These are phyloP conservation scores for Amphibalanus amphitrite DNA, from an alignment of 1,140 invertebrate genomes.

Conservation along the genomic window DNA sequence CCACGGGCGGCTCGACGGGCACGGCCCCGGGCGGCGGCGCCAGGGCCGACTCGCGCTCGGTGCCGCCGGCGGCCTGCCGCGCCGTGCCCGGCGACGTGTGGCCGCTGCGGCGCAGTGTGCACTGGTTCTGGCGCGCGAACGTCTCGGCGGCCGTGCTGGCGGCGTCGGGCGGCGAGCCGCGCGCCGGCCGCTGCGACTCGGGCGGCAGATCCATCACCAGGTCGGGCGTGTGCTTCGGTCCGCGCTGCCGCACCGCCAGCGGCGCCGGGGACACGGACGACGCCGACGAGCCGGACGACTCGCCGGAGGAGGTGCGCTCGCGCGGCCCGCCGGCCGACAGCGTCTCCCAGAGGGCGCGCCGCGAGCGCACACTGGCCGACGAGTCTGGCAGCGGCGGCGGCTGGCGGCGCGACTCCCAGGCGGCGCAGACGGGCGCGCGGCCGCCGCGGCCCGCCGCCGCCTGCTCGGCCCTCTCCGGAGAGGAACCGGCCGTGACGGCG, in stretches of 20 bases:
- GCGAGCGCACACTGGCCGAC: neutral
- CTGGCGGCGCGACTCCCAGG: neutral
- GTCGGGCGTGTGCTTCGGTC: slow-evolving; percentile 58
- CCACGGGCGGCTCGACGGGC: neutral
- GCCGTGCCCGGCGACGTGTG: neutral
- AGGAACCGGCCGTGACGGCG: no score
- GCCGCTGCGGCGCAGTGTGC: slow-evolving; percentile 35
- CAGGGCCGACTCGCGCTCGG: neutral
- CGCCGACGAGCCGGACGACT: no score
- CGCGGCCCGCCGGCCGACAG: no score
- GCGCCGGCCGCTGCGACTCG: slow-evolving; percentile 13
- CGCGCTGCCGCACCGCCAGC: slow-evolving; percentile 19
- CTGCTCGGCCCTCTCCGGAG: neutral
- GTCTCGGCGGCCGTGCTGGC: slow-evolving; percentile 51
- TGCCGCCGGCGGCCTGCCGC: no score
- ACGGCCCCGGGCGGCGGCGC: neutral
- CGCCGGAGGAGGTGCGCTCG: no score
- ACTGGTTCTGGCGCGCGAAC: slow-evolving; percentile 60
- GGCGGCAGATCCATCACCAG: slow-evolving; percentile 68
- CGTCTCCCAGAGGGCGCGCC: neutral
- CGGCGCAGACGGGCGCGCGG: neutral
- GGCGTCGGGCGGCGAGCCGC: slow-evolving; percentile 31
- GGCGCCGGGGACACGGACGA: slow-evolving; percentile 8
- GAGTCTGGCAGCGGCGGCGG: no score
- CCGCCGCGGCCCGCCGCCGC: no score